Evolutionary conservation across 2,888 invertebrate genomes (phyloP).

Genomic region (Cecidostiba fungosa): DNA sequence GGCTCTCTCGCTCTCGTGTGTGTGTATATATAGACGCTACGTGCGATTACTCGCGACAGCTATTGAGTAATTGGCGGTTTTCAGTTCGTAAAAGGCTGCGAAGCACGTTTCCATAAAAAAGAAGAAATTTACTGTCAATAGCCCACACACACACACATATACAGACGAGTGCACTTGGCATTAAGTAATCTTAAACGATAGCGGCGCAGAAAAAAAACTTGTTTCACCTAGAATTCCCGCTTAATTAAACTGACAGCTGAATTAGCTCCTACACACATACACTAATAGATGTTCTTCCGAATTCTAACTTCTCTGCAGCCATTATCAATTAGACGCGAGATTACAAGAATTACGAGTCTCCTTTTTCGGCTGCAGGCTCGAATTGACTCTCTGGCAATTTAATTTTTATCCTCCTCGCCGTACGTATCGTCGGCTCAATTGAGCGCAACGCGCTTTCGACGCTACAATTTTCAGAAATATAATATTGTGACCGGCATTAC

Average conservation of each 20-base stretch:
- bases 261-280: background rate
- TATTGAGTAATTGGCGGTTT: conserved; percentile 72
- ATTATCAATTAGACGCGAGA: background rate
- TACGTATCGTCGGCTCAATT: background rate
- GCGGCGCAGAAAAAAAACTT: background rate
- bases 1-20: conserved; percentile 19
- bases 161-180: conserved; percentile 31
- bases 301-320: background rate
- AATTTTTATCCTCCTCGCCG: background rate
- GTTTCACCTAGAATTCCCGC: background rate
- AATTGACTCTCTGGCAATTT: background rate
- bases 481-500: no score
- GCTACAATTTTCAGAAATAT: no score
- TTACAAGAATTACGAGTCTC: background rate
- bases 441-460: no score
- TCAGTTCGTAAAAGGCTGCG: conserved; percentile 73
- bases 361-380: background rate
- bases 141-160: conserved; percentile 61
- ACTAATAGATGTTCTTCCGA: background rate
- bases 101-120: conserved; percentile 73
- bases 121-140: conserved; percentile 76
- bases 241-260: conserved; percentile 22
- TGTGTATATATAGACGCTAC: background rate
- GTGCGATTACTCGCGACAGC: background rate
- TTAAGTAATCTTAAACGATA: conserved; percentile 36